These are phyloP conservation scores for Nothocercus nigrocapillus DNA, from an alignment of 2,113 vertebrate genomes.

Conservation along the genomic window DNA sequence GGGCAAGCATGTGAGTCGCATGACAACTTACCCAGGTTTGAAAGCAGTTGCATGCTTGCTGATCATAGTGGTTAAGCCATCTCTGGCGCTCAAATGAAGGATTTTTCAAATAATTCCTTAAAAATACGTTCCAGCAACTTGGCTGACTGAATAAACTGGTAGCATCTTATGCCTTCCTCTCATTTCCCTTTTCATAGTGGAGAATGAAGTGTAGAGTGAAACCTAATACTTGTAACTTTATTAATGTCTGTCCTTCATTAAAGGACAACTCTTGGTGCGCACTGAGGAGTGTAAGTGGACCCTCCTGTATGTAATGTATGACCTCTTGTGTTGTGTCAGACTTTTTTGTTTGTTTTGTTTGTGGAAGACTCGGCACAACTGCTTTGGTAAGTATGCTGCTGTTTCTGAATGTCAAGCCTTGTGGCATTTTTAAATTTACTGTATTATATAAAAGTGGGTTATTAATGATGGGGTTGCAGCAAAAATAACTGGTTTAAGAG, in stretches of 20 bases:
- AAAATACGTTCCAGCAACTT: neutral
- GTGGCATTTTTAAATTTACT: neutral
- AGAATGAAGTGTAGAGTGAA: neutral
- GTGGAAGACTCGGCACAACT: accelerated
- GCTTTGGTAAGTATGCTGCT: neutral
- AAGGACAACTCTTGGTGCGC: neutral
- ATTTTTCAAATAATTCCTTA: neutral
- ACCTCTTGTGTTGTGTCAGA: neutral
- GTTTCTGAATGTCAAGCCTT: accelerated
- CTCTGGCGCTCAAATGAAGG: neutral
- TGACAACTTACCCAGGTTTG: neutral
- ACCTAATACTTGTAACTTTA: neutral
- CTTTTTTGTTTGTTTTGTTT: neutral
- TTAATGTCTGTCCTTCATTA: neutral
- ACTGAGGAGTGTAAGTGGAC: accelerated
- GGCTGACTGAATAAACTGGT: neutral
- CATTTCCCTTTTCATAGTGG: neutral
- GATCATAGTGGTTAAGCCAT: neutral
- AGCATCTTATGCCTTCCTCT: neutral
- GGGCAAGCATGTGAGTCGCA: neutral
- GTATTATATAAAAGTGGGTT: neutral
- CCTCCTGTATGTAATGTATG: neutral
- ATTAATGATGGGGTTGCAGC: neutral
- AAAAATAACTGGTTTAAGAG: neutral
- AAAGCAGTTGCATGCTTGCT: accelerated